Evolutionary conservation across 2,888 invertebrate genomes (phyloP).

Genomic region (Entomobrya multifasciata): DNA sequence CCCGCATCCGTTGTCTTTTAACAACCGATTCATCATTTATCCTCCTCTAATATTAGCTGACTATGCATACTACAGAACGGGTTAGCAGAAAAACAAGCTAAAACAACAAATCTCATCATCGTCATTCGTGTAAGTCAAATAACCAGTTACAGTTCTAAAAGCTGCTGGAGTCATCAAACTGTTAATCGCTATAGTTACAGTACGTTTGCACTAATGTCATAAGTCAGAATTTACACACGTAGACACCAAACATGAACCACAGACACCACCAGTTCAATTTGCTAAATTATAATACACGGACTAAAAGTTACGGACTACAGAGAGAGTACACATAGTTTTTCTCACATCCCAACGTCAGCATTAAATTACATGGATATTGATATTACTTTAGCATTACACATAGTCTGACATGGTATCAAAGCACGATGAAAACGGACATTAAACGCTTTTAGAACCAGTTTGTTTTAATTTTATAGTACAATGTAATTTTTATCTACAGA

Average conservation of each 20-base stretch:
- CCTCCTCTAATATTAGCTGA: not conserved
- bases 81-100: not conserved
- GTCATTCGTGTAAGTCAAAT: conserved; percentile 24
- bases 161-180: conserved; percentile 66
- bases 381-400: not conserved
- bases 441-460: conserved; percentile 57
- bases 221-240: conserved; percentile 50
- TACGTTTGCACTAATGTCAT: conserved; percentile 16
- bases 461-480: conserved; percentile 38
- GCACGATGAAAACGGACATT: conserved; percentile 21
- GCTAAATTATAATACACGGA: conserved; percentile 30
- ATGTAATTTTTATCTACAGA: not conserved
- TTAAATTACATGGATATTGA: not conserved
- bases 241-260: conserved; percentile 11
- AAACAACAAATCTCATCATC: conserved; percentile 34
- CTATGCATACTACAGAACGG: not conserved
- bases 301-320: not conserved
- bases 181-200: conserved; percentile 36
- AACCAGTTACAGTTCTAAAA: conserved; percentile 48
- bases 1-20: conserved; percentile 56
- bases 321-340: conserved; percentile 10
- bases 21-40: conserved; percentile 34
- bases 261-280: conserved; percentile 20
- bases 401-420: conserved; percentile 1
- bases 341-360: too few species aligned